Conservation (phyloP, 2,797 vertebrate species). For the Lepus townsendii region DNA sequence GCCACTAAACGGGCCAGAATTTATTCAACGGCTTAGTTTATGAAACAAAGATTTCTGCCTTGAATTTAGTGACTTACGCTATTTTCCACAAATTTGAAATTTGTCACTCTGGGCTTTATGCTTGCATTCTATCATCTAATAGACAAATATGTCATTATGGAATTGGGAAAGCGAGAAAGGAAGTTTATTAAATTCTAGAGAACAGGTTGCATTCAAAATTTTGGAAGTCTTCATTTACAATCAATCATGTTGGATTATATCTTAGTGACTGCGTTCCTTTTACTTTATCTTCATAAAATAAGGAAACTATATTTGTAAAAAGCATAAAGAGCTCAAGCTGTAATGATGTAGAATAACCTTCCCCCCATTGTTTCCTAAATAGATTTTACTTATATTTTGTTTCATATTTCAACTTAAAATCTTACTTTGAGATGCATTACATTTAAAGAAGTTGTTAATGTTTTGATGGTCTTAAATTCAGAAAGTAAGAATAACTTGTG, state of each 20-base stretch:
- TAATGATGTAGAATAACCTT: neutral
- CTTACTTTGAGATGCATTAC: neutral
- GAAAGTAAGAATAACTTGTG: neutral
- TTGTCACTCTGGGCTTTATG: neutral
- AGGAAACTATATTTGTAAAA: neutral
- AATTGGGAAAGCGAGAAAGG: neutral
- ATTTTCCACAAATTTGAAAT: constrained; percentile 13
- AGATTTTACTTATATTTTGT: neutral
- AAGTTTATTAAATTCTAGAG: constrained; percentile 7
- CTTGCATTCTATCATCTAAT: neutral
- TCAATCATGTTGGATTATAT: neutral
- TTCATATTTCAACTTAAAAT: constrained; percentile 4
- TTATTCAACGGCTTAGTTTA: neutral
- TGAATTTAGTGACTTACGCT: neutral
- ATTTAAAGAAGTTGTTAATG: neutral
- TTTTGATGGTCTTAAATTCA: neutral
- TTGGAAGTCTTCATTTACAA: constrained; percentile 15
- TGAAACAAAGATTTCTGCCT: neutral
- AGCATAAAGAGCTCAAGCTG: neutral
- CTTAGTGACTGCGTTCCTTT: neutral
- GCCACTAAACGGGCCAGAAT: neutral
- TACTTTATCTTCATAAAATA: constrained; percentile 33
- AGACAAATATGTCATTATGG: neutral
- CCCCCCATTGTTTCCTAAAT: neutral
- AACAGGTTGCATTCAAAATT: constrained; percentile 10